Base-by-base conservation (phyloP, 2,797 vertebrate genomes). In the Microhierax caerulescens region DNA sequence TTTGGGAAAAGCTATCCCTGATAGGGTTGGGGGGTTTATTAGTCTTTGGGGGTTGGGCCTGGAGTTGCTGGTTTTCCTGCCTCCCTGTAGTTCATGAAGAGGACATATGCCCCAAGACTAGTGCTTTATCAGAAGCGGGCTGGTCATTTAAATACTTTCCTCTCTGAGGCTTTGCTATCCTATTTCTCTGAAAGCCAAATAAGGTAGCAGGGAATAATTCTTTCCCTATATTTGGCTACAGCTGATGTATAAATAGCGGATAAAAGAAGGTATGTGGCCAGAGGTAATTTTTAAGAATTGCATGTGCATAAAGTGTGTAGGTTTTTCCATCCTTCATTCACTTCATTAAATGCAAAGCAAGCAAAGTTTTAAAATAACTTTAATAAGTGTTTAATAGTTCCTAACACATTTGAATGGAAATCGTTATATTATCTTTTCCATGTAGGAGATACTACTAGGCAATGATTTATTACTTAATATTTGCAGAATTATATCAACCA, bases 321-420 rank as follows among this genome's bases (percentile, higher is more conserved):
- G 68, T 91, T 96, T 96, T 95, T 97, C 95, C 96, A 87, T 85
- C 90, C 48, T 95, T 92, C 79, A 7, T 94, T 93, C 96, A 96
- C 93, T 96, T 92, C 91, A 67, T 95, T 96, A 97, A 96, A 97
- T 82, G 91, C 36, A 74, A 90, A 88, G 88, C 76, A 94, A 97
- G 91, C 80, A 74, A 89, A 90, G 94, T 95, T 97, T 93, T 96
- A 95, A 97, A 96, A 96, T 95, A 97, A 82, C 93, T 96, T 97
- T 95, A 94, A 95, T 90, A 96, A 97, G 88, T 88, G 88, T 97
- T 96, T 97, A 96, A 97, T 88, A 95, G 96, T 90, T 95, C 88
- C 95, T 95, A 43, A 95, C 93, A 96, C 91, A 73, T 96, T 73
- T 95, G 91, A 95, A 95, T 95, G 91, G 94, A 95, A 97, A 95